Evolutionary conservation across 2,888 invertebrate species (phyloP), one percentile per base, ranked within the genome.

Genomic region (Leptodirus hochenwartii): DNA sequence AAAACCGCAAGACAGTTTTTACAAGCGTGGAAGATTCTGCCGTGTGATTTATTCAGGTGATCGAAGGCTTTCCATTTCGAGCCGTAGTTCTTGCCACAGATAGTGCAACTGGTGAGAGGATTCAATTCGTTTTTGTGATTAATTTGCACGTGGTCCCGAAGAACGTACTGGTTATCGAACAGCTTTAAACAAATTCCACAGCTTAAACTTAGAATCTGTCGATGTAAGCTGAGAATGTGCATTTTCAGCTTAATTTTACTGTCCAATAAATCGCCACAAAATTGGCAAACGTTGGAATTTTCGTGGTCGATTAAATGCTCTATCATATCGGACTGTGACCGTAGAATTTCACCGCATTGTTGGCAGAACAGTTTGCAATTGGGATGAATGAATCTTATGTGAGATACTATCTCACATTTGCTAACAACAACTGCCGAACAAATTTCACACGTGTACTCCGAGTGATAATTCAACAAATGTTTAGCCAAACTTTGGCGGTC

Each of bases 1-100:
- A 66, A 67, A n/a, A 67, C 61, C 23, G 62, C 61, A 29, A 66
- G 48, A 39, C 68, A 68, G n/a, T 59, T 56, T 45, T 63, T 65
- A 37, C 68, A 68, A 2, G 64, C 63, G 23, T 56, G 56, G 36
- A 65, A 66, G 15, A 63, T 62, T 27, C 61, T 54, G 0, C 66
- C 66, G 40, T 68, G 68, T 15, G 62, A 62, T 36, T 65, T 66
- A 36, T 64, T 62, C 22, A 66, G 52, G 39, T 68, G 68, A 41
- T 66, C 66, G 33, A 61, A 61, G 0, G 66, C 63, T 39, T 67
- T 67, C 61, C 65, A 64, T 34, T 64, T 63, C 2, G 62, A 62
- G 0, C 64, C 63, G 39, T 65, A 66, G 35, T 64, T 62, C 41
- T 66, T 66, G 0, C 66, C 68, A 39, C 68, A 68, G 2, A 68